Evolutionary conservation across 64 coral and sea anemone genomes (phyloP).

Genomic region (Porites australiensis): DNA sequence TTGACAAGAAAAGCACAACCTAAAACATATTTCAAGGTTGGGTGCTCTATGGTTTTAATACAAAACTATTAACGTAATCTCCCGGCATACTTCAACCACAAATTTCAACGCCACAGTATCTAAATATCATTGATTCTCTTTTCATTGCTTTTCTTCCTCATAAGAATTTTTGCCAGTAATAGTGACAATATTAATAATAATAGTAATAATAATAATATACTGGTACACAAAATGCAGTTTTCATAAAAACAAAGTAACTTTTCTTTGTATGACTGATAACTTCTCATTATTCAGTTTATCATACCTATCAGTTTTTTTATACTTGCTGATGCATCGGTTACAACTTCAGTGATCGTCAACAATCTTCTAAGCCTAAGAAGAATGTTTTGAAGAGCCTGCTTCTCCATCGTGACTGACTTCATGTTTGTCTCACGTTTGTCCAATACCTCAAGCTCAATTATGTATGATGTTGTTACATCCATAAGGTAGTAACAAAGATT

Average conservation of each 20-base stretch:
- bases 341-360: conserved; percentile 1
- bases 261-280: too few relatives aligned
- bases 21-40: neutral
- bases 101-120: neutral
- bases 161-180: neutral
- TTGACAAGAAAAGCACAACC: neutral
- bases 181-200: neutral
- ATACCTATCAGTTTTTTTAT: conserved; percentile 1
- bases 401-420: conserved; percentile 28
- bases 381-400: conserved; percentile 26
- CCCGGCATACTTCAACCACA: neutral
- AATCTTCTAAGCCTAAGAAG: neutral
- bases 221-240: too few relatives aligned
- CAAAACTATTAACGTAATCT: neutral
- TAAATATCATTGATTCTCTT: conserved; percentile 2
- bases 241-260: too few relatives aligned
- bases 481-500: conserved; percentile 15
- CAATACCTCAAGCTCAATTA: conserved; percentile 35
- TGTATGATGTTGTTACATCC: neutral
- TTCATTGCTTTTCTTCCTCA: neutral
- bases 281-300: too few relatives aligned
- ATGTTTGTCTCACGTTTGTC: conserved; percentile 33
- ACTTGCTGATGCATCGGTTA: conserved; percentile 4
- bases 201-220: too few relatives aligned
- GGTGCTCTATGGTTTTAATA: neutral